Percentiles rank a stretch among this genome's conserved stretches.
Conservation (phyloP, 2,888 invertebrate genomes). For the Brassicogethes aeneus region DNA sequence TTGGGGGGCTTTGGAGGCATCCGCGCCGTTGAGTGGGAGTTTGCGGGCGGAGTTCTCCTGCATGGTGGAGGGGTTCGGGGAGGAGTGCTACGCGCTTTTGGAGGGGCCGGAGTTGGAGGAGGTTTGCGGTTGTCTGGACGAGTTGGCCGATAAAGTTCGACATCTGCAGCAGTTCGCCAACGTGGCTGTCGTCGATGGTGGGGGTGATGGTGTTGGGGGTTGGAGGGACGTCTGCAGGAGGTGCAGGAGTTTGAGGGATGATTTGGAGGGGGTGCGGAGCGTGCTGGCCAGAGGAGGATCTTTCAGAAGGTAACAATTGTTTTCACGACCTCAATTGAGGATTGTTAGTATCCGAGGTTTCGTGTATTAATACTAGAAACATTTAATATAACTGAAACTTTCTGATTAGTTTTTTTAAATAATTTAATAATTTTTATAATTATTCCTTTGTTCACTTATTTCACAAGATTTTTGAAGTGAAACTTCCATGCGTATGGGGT, state of each 20-base stretch:
- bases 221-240: constrained; percentile 49
- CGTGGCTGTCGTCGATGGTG: constrained; percentile 18
- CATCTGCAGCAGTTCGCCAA: constrained; percentile 25
- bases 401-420: too few species aligned
- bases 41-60: constrained; percentile 59
- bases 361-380: too few species aligned
- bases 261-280: constrained; percentile 42
- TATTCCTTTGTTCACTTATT: too few species aligned
- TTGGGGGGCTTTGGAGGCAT: constrained; percentile 42
- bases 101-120: constrained; percentile 27
- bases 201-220: constrained; percentile 30
- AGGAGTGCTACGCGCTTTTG: constrained; percentile 50
- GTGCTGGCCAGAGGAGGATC: constrained; percentile 25
- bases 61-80: constrained; percentile 54
- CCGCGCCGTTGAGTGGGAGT: constrained; percentile 42
- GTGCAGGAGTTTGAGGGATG: constrained; percentile 48
- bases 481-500: too few species aligned
- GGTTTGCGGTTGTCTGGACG: constrained; percentile 24
- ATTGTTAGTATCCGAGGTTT: too few species aligned
- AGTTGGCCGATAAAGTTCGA: constrained; percentile 23
- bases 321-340: too few species aligned
- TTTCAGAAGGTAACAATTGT: constrained; percentile 25
- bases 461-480: too few species aligned
- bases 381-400: too few species aligned
- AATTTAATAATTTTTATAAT: too few species aligned